Base-by-base conservation (phyloP, 2,888 invertebrate genomes). In the Belgica antarctica region DNA sequence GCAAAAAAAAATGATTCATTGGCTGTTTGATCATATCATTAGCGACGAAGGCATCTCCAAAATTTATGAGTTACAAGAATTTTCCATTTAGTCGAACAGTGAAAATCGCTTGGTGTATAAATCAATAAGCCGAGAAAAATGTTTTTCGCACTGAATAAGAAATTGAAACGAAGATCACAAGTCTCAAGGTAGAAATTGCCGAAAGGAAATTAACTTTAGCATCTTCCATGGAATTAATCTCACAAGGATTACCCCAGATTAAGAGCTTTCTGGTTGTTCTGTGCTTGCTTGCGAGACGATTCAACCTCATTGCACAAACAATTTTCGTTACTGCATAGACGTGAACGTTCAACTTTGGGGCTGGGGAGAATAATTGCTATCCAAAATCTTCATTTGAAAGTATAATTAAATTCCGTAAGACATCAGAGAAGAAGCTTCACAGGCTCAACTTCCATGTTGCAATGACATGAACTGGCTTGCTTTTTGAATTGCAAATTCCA, bases 251-350 rank as follows among this genome's bases (percentile, higher is more conserved):
- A 19, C 19, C 5, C 2, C 17, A 17, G 17, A 52, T 52, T 52
- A 41, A 41, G 41, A 41, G 34, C 34, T 31, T 31, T 31, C 71
- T 17, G 66, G 71, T n/a, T n/a, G n/a, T 69, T 74, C 72, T 65
- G 25, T 47, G 15, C 25, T 65, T 46, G 17, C 47, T 47, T 47
- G 19, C 22, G 57, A 68, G 34, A 57, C 52, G 15, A 68, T 57
- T 68, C 24, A 57, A 25, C 57, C 47, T 68, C 17, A 19, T 17
- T 68, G 74, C 12, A 76, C 72, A 34, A 77, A 72, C 47, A 73
- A 74, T 70, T 73, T 74, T 76, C 76, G 76, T 7, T 73, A 71
- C 62, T 73, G 73, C 10, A 71, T 34, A 19, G 66, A 41, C 57
- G 12, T 7, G 25, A 24, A n/a, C n/a, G 59, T n/a, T 4, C 12